A percentile compares a stretch with the other conserved stretches of the same genome.
Conservation (phyloP, 2,113 vertebrate genomes). For the Nipponia nippon region DNA sequence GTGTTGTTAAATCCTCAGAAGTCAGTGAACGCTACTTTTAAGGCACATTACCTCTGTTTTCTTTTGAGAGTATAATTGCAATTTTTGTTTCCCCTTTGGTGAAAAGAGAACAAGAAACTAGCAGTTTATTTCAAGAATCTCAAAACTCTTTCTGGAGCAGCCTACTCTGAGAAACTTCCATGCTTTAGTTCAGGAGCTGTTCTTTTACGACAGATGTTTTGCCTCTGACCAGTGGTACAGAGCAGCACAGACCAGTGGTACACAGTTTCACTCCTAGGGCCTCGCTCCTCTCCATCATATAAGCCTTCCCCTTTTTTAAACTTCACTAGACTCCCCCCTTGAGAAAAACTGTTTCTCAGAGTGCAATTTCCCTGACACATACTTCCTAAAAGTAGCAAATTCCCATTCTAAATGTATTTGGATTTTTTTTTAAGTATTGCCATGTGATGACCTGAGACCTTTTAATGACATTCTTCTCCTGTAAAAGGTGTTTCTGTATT, state of each 20-base stretch:
- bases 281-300: background rate
- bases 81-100: background rate
- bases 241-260: background rate
- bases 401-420: background rate
- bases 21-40: background rate
- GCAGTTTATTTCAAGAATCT: background rate
- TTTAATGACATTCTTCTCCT: background rate
- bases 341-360: background rate
- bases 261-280: background rate
- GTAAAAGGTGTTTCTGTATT: background rate
- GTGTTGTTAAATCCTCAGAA: background rate
- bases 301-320: background rate
- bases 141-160: background rate
- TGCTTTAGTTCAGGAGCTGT: background rate
- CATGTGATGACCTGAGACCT: background rate
- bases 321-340: background rate
- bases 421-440: background rate
- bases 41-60: background rate
- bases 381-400: background rate
- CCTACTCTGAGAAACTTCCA: background rate
- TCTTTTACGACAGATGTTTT: background rate
- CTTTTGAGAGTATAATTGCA: background rate
- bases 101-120: background rate
- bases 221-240: background rate
- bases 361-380: background rate